Conservation (phyloP, 2,888 invertebrate species). For the Tolmerus cingulatus region DNA sequence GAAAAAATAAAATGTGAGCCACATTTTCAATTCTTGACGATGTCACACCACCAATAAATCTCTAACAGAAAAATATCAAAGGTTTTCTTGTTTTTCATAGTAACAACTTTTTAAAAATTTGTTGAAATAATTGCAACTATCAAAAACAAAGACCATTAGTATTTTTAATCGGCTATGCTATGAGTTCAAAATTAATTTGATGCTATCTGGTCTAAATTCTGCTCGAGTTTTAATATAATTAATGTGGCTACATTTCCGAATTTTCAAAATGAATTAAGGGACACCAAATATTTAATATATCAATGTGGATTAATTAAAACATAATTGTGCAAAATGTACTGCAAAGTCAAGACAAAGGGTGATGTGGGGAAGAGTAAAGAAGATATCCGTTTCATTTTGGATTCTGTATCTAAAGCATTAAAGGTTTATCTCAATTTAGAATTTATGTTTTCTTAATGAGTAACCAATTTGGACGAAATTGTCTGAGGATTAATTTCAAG, state of each 20-base stretch:
- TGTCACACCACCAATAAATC: no score
- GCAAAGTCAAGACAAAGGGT: neutral
- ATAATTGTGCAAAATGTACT: neutral
- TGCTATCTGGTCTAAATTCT: no score
- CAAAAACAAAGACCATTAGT: no score
- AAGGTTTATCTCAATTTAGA: neutral
- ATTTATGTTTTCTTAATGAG: neutral
- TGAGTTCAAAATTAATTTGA: no score
- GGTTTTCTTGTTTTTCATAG: no score
- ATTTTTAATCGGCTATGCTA: no score
- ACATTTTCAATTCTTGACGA: no score
- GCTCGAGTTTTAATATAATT: no score
- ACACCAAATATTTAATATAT: neutral
- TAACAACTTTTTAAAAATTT: no score
- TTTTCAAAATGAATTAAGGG: neutral
- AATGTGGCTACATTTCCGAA: neutral
- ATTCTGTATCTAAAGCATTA: neutral
- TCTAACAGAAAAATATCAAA: no score
- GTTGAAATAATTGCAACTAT: no score
- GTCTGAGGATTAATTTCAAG: neutral
- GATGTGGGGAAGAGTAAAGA: neutral
- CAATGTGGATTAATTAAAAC: neutral
- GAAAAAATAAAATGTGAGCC: no score
- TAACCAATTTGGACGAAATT: neutral
- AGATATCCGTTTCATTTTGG: neutral